Percentiles rank a stretch among this genome's conserved stretches.
phyloP scores from a whole-genome alignment of 2,113 vertebrate genomes.

The Garra rufa region DNA sequence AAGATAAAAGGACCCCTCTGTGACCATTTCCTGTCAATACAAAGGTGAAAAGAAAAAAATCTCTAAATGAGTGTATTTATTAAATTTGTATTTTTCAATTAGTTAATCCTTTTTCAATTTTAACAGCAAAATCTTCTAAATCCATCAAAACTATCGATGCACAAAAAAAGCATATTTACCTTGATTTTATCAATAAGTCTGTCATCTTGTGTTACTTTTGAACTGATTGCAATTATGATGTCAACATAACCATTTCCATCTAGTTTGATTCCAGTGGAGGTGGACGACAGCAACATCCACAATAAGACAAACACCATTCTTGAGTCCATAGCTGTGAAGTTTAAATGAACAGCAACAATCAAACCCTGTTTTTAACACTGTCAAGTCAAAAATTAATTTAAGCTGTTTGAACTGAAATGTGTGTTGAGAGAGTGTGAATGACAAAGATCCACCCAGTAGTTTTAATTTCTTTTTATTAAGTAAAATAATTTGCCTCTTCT shows the following conservation, averaged over 20 bases:
- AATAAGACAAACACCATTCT: not conserved
- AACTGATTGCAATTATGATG: slow-evolving; percentile 49
- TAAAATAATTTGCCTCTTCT: no score
- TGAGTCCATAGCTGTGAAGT: not conserved
- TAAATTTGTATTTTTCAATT: no score
- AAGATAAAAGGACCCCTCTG: no score
- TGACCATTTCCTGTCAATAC: slow-evolving; percentile 66
- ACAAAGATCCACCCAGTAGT: no score
- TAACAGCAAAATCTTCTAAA: not conserved
- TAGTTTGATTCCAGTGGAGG: slow-evolving; percentile 39
- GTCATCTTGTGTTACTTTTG: slow-evolving; percentile 33
- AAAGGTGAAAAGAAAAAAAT: no score
- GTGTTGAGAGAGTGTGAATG: no score
- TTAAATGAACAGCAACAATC: not conserved
- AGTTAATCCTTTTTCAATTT: not conserved
- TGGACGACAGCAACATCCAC: not conserved
- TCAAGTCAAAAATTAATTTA: not conserved
- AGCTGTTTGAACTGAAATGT: no score
- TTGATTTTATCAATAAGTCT: slow-evolving; percentile 34
- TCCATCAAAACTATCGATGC: not conserved
- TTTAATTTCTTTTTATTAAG: no score
- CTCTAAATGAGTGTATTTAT: no score
- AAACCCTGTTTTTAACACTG: not conserved
- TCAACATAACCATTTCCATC: slow-evolving; percentile 55
- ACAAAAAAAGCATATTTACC: slow-evolving; percentile 16